Evolutionary conservation across 2,113 vertebrate genomes (phyloP).

Genomic region (Tautogolabrus adspersus): DNA sequence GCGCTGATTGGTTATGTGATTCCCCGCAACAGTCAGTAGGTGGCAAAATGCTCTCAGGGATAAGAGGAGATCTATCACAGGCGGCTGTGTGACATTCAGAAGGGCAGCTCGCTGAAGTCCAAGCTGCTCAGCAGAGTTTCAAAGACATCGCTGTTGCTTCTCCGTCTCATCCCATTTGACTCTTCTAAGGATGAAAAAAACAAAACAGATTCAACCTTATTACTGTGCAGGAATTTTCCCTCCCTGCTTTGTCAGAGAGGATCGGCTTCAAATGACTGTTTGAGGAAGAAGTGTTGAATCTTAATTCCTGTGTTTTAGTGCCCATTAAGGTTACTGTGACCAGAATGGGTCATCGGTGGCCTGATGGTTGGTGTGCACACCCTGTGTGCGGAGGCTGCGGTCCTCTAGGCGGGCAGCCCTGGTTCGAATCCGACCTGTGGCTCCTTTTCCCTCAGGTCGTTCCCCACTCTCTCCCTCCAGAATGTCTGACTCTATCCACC

Average conservation of each 20-base stretch:
- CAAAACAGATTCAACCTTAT: constrained; percentile 16
- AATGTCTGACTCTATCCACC: too few species aligned
- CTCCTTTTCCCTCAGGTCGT: too few species aligned
- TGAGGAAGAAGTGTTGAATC: constrained; percentile 11
- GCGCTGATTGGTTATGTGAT: constrained; percentile 63
- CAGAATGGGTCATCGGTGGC: too few species aligned
- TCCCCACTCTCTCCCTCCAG: too few species aligned
- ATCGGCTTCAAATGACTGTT: constrained; percentile 15
- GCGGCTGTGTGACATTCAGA: constrained; percentile 35
- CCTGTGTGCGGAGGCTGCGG: too few species aligned
- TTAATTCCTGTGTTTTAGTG: constrained; percentile 1
- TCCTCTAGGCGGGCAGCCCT: too few species aligned
- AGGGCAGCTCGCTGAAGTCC: constrained; percentile 18
- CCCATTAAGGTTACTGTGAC: not conserved
- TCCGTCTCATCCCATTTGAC: constrained; percentile 32
- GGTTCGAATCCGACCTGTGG: too few species aligned
- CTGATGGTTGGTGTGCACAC: too few species aligned
- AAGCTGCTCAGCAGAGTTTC: constrained; percentile 30
- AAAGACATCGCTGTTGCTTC: constrained; percentile 33
- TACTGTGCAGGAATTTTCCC: not conserved
- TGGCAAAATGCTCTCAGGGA: constrained; percentile 81
- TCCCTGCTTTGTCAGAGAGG: constrained; percentile 4
- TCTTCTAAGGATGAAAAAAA: constrained; percentile 30
- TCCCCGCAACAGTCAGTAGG: constrained; percentile 76
- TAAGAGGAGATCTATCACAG: constrained; percentile 41